Base-by-base conservation (phyloP, 2,888 invertebrate genomes). In the Caenorhabditis drosophilae region DNA sequence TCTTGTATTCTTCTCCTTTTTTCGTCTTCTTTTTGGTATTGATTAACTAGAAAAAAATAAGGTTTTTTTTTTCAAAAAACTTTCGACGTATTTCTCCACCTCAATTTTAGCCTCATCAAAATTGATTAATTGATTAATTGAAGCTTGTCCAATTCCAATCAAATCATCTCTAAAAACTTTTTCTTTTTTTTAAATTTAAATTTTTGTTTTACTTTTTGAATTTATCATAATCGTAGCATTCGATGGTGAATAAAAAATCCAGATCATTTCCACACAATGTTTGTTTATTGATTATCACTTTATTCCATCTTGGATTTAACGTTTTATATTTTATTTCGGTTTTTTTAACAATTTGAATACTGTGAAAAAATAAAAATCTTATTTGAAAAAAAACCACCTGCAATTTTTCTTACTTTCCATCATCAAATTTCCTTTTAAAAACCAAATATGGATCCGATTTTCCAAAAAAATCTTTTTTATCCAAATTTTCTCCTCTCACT, bases 241-340 rank as follows among this genome's bases (percentile, higher is more conserved):
- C 86, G 45, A 88, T 79, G 73, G 85, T 36, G 41, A 57, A 44
- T 48, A 20, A 76, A 74, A 57, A 40, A 23, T 70, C 60, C 18
- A 57, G 54, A 51, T 82, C 80, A 9, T 86, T 87, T 71, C 86
- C 86, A 75, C 88, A 80, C 46, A 88, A 79, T 9, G 84, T 79
- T 40, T 86, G 80, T 0, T 86, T 82, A 23, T 85, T 82, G 16
- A 88, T 70, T 2, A 83, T 84, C 57, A 88, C 85, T 7, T 85
- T 79, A 58, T 84, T 83, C 88, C 88, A 89, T 6, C 84, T 84
- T 15, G 88, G 88, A 76, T 87, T 86, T 40, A 86, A 76, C 11
- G 86, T 87, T 61, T 85, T 86, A 75, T 85, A 86, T 47, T 86
- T 84, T 15, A 85, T 85, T 77, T 88, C 88, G 38, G 87, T 87